Base-by-base conservation (phyloP, 2,113 vertebrate species). In the Microcebus jonahi region DNA sequence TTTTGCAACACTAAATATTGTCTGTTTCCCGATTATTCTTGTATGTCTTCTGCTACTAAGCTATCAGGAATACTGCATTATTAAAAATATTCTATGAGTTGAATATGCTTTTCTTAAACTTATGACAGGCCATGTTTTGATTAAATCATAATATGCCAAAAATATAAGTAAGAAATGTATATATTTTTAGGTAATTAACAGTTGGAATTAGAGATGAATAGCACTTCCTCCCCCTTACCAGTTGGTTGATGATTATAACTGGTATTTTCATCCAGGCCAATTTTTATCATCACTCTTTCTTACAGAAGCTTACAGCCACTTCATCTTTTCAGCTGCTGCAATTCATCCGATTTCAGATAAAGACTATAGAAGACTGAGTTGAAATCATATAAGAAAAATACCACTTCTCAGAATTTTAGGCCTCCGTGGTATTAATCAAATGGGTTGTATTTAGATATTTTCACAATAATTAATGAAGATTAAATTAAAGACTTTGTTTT, bases 121-220 rank as follows among this genome's bases (percentile, higher is more conserved):
- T 94, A 91, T 77, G 39, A 97, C 91, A 97, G 87, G 94, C 48
- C 42, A 90, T 92, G 87, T 97, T 97, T 96, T 97, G 94, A 98
- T 96, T 95, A 96, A 97, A 97, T 98, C 91, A 97, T 82, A 95
- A 98, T 95, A 95, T 97, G 93, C 79, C 91, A 94, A 96, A 98
- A 97, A 96, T 98, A 90, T 88, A 92, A 75, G 76, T n/a, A 96
- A 97, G 83, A 94, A 91, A 94, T 86, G 71, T 92, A 97, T 97
- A 84, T 98, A 97, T 97, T 97, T 98, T 98, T 97, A 97, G 96
- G 94, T 97, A 98, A 98, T 98, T 98, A 98, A 98, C 96, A 98
- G 71, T 96, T 97, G 81, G 77, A 97, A 94, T 98, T 98, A 97
- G 80, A 96, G 95, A 98, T 97, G 97, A 97, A 97, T 97, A 96